phyloP scores from a whole-genome alignment of 1,140 invertebrate genomes.

The Leptinotarsa undecemlineata region DNA sequence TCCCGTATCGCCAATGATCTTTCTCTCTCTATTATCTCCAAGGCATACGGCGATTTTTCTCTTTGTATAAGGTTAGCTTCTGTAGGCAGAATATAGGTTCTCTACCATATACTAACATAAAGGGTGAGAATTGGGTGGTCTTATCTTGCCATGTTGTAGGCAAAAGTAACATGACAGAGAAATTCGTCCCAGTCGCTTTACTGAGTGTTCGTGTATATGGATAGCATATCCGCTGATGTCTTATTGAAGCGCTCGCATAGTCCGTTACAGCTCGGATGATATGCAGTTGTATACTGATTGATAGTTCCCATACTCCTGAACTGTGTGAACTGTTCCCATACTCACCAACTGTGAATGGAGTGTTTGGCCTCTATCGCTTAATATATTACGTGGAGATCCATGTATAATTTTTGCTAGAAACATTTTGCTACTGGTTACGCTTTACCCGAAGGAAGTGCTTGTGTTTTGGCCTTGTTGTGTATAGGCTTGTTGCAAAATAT shows the following conservation, averaged over 20 bases:
- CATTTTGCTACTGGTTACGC: slow-evolving; percentile 23
- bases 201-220: slow-evolving; percentile 33
- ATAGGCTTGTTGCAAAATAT: slow-evolving; percentile 42
- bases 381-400: slow-evolving; percentile 38
- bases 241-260: slow-evolving; percentile 48
- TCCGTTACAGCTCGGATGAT: slow-evolving; percentile 49
- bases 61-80: no score
- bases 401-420: slow-evolving; percentile 11
- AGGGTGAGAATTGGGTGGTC: slow-evolving; percentile 13
- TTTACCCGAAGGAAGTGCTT: slow-evolving; percentile 35
- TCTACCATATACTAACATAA: no score
- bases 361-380: slow-evolving; percentile 36
- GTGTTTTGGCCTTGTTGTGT: slow-evolving; percentile 39
- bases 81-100: no score
- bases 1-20: no score
- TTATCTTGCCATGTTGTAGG: slow-evolving; percentile 29
- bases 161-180: slow-evolving; percentile 11
- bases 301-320: slow-evolving; percentile 31
- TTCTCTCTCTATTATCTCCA: no score
- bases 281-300: slow-evolving; percentile 43
- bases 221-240: slow-evolving; percentile 40
- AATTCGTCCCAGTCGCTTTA: slow-evolving; percentile 38
- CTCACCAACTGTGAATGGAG: slow-evolving; percentile 42
- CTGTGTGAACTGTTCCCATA: slow-evolving; percentile 34
- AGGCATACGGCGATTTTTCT: no score